phyloP scores from a whole-genome alignment of 2,888 invertebrate genomes.

The Clistopyga incitator region DNA sequence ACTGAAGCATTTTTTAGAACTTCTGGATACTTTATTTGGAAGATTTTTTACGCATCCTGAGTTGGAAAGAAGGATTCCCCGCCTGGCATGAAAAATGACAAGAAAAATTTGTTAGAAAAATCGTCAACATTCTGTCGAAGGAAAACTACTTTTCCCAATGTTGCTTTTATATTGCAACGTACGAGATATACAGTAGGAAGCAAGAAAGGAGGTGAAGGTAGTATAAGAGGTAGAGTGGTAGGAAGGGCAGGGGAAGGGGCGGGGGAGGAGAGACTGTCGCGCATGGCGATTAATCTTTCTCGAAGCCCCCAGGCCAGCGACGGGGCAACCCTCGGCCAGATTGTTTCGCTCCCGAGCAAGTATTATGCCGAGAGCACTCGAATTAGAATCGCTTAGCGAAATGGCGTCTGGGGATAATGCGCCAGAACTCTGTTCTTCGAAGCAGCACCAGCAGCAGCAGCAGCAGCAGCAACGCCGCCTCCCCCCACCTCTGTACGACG shows the following conservation, averaged over 20 bases:
- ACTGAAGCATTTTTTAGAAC: no score
- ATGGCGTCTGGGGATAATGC: slow-evolving; percentile 64
- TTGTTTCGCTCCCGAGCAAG: slow-evolving; percentile 67
- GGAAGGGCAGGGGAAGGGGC: background rate
- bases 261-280: slow-evolving; percentile 31
- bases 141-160: background rate
- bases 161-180: slow-evolving; percentile 34
- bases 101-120: slow-evolving; percentile 14
- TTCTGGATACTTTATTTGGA: background rate
- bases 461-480: no score
- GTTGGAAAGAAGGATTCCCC: background rate
- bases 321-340: slow-evolving; percentile 63
- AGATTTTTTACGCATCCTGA: background rate
- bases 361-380: slow-evolving; percentile 70
- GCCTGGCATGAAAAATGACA: background rate
- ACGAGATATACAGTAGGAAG: slow-evolving; percentile 5
- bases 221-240: slow-evolving; percentile 18
- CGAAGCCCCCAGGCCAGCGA: slow-evolving; percentile 37
- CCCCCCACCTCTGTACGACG: background rate
- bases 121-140: background rate
- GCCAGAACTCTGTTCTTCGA: slow-evolving; percentile 45
- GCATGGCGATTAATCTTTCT: slow-evolving; percentile 64
- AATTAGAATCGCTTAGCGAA: slow-evolving; percentile 70
- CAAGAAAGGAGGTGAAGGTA: slow-evolving; percentile 27
- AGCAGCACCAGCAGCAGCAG: background rate